Evolutionary conservation across 2,888 invertebrate species (phyloP).

Genomic region (Drosophila lutescens): DNA sequence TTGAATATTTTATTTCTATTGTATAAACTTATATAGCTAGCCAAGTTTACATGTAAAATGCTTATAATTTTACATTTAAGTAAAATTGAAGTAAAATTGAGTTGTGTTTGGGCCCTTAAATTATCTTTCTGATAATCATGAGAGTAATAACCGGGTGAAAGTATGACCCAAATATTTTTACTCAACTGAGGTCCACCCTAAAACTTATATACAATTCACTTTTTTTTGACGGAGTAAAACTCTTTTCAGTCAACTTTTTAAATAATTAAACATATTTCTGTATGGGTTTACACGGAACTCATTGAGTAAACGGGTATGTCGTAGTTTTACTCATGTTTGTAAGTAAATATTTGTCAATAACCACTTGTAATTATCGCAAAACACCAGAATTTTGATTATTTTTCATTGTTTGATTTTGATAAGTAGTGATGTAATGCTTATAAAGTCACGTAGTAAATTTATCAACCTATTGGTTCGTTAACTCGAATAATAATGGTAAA

Average conservation of each 20-base stretch:
- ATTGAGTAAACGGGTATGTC: constrained; percentile 5
- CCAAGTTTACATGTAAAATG: too few relatives aligned
- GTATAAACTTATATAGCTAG: too few relatives aligned
- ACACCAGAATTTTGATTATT: neutral
- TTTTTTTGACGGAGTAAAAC: constrained; percentile 4
- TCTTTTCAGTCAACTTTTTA: constrained; percentile 1
- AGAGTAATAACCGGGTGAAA: neutral
- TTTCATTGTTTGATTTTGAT: constrained; percentile 1
- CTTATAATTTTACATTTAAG: too few relatives aligned
- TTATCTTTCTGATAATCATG: too few relatives aligned
- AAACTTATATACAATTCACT: neutral
- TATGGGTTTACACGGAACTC: constrained; percentile 6
- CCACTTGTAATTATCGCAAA: neutral
- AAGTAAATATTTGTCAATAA: neutral
- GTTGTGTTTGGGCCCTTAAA: too few relatives aligned
- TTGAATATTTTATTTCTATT: neutral
- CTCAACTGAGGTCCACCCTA: neutral
- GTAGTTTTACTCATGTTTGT: neutral
- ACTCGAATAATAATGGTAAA: constrained; percentile 1
- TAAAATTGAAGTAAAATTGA: too few relatives aligned
- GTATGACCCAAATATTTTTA: neutral
- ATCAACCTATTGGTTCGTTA: constrained; percentile 10
- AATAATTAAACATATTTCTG: constrained; percentile 1
- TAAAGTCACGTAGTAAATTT: constrained; percentile 12
- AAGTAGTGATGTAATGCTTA: constrained; percentile 10